Evolutionary conservation across 1,140 invertebrate species (phyloP).

Genomic region (Holotrichia oblita): DNA sequence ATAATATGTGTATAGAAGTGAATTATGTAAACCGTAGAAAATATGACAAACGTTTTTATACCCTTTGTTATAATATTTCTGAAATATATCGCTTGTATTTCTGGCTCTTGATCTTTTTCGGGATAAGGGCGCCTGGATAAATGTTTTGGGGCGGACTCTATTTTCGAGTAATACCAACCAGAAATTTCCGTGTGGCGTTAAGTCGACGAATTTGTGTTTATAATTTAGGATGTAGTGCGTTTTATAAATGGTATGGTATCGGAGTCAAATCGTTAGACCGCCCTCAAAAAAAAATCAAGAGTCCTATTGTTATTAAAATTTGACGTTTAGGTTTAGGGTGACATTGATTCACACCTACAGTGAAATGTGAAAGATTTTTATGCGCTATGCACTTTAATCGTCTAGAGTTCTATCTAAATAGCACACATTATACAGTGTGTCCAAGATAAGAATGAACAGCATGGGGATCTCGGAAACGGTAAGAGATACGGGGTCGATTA

Average conservation of each 20-base stretch:
- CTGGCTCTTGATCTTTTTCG: conserved; percentile 42
- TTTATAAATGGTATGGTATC: background rate
- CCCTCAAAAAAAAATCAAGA: conserved; percentile 47
- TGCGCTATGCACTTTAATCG: too few species aligned
- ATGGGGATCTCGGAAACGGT: too few species aligned
- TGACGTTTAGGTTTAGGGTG: background rate
- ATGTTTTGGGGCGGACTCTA: background rate
- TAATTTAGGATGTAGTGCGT: background rate
- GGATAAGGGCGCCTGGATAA: conserved; percentile 53
- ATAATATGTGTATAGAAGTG: conserved; percentile 43
- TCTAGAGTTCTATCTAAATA: too few species aligned
- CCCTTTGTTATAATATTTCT: conserved; percentile 55
- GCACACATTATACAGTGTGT: too few species aligned
- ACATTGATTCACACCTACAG: background rate
- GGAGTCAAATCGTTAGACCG: background rate
- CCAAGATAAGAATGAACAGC: too few species aligned
- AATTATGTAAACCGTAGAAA: conserved; percentile 58
- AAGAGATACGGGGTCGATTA: too few species aligned
- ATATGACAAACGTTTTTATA: conserved; percentile 56
- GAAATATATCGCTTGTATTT: conserved; percentile 52
- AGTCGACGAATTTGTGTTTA: conserved; percentile 31
- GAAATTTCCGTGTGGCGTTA: background rate
- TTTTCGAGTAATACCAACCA: background rate
- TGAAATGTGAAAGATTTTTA: too few species aligned
- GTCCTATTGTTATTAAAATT: conserved; percentile 52